A percentile compares a stretch with the other conserved stretches of the same genome.
Evolutionary conservation across 2,797 vertebrate genomes (phyloP).

Genomic region (Acrossocheilus fasciatus): DNA sequence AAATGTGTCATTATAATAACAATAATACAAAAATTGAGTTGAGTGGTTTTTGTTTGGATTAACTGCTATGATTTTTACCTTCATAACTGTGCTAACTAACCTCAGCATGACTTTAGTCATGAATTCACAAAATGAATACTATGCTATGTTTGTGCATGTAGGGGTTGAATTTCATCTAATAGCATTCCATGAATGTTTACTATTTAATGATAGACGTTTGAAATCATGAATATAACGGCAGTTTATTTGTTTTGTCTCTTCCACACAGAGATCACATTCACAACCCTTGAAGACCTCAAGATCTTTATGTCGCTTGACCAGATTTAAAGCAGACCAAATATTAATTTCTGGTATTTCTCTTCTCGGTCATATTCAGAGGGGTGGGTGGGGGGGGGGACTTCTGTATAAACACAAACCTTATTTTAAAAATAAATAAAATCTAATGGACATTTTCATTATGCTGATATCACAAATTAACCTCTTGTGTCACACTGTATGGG

Average conservation of each 20-base stretch:
- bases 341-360: neutral
- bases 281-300: neutral
- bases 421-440: neutral
- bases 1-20: neutral
- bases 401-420: neutral
- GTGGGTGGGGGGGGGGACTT: no score
- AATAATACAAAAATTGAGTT: neutral
- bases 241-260: neutral
- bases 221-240: neutral
- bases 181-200: neutral
- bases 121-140: no score
- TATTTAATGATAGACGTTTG: neutral
- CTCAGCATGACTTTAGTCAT: no score
- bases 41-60: no score
- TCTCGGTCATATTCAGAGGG: neutral
- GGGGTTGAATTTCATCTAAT: neutral
- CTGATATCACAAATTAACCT: no score
- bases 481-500: no score
- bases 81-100: neutral
- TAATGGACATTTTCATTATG: neutral
- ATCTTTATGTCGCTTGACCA: neutral
- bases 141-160: neutral
- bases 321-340: neutral
- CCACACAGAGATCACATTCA: neutral
- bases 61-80: no score